Evolutionary conservation across 2,113 vertebrate genomes (phyloP).

Genomic region (Trichechus manatus): DNA sequence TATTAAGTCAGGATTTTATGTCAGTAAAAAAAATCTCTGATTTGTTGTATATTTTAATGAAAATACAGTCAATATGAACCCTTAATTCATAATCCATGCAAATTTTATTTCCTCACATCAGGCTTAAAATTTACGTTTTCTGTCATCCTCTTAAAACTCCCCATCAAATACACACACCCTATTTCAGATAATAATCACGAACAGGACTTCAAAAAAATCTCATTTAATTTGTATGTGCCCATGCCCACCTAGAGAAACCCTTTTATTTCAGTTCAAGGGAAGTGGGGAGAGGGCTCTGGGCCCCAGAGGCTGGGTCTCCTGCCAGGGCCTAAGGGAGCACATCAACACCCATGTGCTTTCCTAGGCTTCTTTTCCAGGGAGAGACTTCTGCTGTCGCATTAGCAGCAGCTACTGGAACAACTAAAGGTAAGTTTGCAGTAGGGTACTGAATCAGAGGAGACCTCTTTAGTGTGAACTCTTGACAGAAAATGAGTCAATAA

Average conservation of each 20-base stretch:
- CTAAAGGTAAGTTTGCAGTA: neutral
- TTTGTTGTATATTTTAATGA: neutral
- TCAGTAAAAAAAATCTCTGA: neutral
- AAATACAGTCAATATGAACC: neutral
- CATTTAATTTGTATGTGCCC: rapidly evolving
- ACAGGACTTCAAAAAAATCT: neutral
- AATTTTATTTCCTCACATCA: neutral
- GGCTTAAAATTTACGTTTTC: neutral
- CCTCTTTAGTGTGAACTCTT: neutral
- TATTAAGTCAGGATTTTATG: neutral
- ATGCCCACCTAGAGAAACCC: neutral
- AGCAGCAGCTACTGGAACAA: rapidly evolving
- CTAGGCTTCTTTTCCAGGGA: neutral
- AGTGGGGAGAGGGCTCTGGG: no score
- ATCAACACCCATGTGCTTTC: neutral
- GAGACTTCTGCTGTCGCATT: no score
- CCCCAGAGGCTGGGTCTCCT: no score
- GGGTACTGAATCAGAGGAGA: neutral
- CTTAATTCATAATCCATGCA: neutral
- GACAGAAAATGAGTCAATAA: neutral
- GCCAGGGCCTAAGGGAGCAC: neutral
- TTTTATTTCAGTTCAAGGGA: neutral
- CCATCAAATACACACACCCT: no score
- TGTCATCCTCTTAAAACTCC: neutral
- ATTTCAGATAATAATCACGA: rapidly evolving